A percentile compares a stretch with the other conserved stretches of the same genome.
Evolutionary conservation across 1,140 invertebrate species (phyloP).

Genomic region (Leucophenga varia): DNA sequence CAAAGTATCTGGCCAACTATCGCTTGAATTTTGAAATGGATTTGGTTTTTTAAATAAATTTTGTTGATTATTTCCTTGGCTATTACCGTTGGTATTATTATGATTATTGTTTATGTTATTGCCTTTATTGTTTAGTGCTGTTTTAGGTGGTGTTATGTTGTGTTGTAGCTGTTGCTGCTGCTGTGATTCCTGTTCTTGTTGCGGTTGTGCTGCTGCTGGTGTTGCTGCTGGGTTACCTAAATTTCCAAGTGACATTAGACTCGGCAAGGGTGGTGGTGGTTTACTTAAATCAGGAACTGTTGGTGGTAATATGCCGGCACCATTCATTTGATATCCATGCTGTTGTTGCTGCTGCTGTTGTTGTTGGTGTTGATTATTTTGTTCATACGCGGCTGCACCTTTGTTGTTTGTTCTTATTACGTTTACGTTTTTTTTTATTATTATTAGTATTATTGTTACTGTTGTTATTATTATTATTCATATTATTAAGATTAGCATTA

Average conservation of each 20-base stretch:
- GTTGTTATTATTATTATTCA: constrained; percentile 17
- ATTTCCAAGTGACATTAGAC: no score
- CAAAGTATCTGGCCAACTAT: constrained; percentile 72
- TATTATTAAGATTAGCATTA: constrained; percentile 17
- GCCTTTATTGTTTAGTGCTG: constrained; percentile 11
- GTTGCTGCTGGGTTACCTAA: no score
- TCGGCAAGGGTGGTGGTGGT: constrained; percentile 39
- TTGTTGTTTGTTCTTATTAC: constrained; percentile 67
- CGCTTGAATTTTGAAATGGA: constrained; percentile 57
- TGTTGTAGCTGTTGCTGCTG: constrained; percentile 3
- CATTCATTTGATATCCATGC: constrained; percentile 8
- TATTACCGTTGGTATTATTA: no score
- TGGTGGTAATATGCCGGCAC: constrained; percentile 14
- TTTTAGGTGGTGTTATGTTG: constrained; percentile 4
- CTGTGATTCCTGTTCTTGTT: constrained; percentile 3
- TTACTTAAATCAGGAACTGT: constrained; percentile 38
- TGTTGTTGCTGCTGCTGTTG: constrained; percentile 29
- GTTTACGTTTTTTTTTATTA: constrained; percentile 73
- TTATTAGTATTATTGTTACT: constrained; percentile 19
- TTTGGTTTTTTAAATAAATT: constrained; percentile 40
- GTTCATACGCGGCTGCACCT: constrained; percentile 3
- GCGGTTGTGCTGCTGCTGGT: constrained; percentile 3
- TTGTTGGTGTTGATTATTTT: constrained; percentile 22
- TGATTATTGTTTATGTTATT: no score
- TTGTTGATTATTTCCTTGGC: constrained; percentile 2